These are phyloP conservation scores for Pseudobourletiella spinata DNA, from an alignment of 1,140 invertebrate genomes.

Conservation along the genomic window DNA sequence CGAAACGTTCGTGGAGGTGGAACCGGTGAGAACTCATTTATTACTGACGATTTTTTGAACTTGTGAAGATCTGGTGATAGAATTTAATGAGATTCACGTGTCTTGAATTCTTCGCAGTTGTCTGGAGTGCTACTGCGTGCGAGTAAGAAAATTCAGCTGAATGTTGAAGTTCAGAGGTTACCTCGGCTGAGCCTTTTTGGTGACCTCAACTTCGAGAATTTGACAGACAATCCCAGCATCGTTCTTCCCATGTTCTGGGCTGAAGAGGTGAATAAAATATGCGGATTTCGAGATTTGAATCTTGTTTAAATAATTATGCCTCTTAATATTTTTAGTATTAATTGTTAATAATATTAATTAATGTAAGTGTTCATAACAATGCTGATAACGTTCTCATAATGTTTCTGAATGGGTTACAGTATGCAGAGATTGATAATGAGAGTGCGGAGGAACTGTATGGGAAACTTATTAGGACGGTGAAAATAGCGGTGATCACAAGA, in stretches of 20 bases:
- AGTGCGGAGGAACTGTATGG: background rate
- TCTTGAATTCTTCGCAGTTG: no score
- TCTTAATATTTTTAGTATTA: no score
- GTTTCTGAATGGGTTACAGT: background rate
- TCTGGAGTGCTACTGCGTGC: background rate
- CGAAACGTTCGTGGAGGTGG: slow-evolving; percentile 14
- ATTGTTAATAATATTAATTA: background rate
- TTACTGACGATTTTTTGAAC: no score
- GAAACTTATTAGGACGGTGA: background rate
- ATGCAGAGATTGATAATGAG: background rate
- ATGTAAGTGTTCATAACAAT: background rate
- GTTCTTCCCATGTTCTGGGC: background rate
- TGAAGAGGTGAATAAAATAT: background rate
- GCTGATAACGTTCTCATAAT: background rate
- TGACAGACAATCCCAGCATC: background rate
- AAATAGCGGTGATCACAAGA: background rate
- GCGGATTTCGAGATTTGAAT: no score
- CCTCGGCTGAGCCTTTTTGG: background rate
- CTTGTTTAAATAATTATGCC: no score
- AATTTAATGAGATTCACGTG: no score
- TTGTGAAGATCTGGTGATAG: no score
- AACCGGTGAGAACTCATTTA: slow-evolving; percentile 17
- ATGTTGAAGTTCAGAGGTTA: background rate
- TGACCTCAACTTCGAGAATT: background rate
- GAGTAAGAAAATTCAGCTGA: slow-evolving; percentile 1